Evolutionary conservation across 2,888 invertebrate genomes (phyloP), one percentile per base, ranked within the genome.

Genomic region (Cloeon dipterum): DNA sequence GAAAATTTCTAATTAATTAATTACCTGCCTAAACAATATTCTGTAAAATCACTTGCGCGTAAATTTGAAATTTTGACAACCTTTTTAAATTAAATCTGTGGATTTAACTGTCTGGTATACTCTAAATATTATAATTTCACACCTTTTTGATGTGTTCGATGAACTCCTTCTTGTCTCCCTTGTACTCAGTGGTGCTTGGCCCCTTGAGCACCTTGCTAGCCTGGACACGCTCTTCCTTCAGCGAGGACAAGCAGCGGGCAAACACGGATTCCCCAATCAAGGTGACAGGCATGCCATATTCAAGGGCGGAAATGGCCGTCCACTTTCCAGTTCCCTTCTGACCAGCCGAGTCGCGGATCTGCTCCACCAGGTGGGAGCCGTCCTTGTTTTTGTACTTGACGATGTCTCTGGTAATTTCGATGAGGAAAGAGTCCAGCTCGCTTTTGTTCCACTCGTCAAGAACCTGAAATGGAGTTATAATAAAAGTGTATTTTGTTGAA

Each of bases 301-400:
- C 91, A 18, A 98, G 61, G 0, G 94, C 89, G 3, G 91, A 72
- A 46, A 96, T 86, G 0, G 89, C 94, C 0, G 98, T 99, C 98
- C 98, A 99, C 57, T 98, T 98, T 39, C 98, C 98, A 0, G 98
- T 98, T 36, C 98, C 98, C 58, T 98, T 98, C 62, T 94, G 85
- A 0, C 96, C 96, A 4, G 98, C 98, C 1, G 86, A 73, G 55
- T 99, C 98, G 5, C 79, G 68, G 46, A 98, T 99, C 56, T 91
- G 79, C 25, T 88, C 85, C 42, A 98, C 59, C 33, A 96, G 59
- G 48, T 72, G 73, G 40, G 72, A 60, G 25, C 71, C 85, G 52
- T 86, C 74, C 0, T 59, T 52, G 46, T 93, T 88, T 51, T 86
- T 86, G 57, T 68, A 96, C 47, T 74, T 75, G 40, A 98, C 63